Evolutionary conservation across 2,113 vertebrate species (phyloP).

Genomic region (Neofelis nebulosa): DNA sequence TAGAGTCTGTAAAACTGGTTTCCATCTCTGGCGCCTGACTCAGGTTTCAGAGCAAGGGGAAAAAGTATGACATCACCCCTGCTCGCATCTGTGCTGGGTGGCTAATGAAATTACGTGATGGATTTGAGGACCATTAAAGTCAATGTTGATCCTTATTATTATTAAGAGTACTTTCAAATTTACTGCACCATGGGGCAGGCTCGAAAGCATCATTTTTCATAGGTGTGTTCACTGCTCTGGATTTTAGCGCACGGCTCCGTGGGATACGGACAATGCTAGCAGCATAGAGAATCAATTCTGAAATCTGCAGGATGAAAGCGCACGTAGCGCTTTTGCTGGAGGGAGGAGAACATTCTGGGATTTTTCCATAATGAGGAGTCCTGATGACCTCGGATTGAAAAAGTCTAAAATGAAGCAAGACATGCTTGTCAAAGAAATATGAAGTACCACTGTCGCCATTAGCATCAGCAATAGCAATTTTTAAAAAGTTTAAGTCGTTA

Average conservation of each 20-base stretch:
- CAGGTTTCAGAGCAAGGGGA: slow-evolving; percentile 86
- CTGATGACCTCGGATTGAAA: slow-evolving; percentile 52
- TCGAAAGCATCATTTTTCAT: slow-evolving; percentile 89
- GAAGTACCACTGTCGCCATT: neutral
- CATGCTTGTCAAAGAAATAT: slow-evolving; percentile 28
- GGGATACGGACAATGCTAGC: slow-evolving; percentile 41
- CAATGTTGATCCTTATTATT: slow-evolving; percentile 89
- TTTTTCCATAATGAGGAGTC: slow-evolving; percentile 69
- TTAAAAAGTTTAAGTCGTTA: neutral
- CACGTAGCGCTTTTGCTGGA: slow-evolving; percentile 45
- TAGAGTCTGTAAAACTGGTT: slow-evolving; percentile 86
- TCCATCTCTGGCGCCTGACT: slow-evolving; percentile 88
- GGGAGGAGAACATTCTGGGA: slow-evolving; percentile 20
- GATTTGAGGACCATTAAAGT: slow-evolving; percentile 89
- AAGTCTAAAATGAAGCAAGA: slow-evolving; percentile 51
- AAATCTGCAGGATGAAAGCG: slow-evolving; percentile 72
- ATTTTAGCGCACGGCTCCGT: slow-evolving; percentile 47
- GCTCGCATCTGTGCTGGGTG: slow-evolving; percentile 86
- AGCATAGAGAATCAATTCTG: slow-evolving; percentile 77
- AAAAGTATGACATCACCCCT: slow-evolving; percentile 89
- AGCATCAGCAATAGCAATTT: neutral
- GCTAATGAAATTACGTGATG: slow-evolving; percentile 90
- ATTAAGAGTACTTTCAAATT: slow-evolving; percentile 91
- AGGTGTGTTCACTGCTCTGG: slow-evolving; percentile 82
- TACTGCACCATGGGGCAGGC: slow-evolving; percentile 84